phyloP scores from a whole-genome alignment of 1,140 invertebrate genomes.

The Scylla paramamosain region DNA sequence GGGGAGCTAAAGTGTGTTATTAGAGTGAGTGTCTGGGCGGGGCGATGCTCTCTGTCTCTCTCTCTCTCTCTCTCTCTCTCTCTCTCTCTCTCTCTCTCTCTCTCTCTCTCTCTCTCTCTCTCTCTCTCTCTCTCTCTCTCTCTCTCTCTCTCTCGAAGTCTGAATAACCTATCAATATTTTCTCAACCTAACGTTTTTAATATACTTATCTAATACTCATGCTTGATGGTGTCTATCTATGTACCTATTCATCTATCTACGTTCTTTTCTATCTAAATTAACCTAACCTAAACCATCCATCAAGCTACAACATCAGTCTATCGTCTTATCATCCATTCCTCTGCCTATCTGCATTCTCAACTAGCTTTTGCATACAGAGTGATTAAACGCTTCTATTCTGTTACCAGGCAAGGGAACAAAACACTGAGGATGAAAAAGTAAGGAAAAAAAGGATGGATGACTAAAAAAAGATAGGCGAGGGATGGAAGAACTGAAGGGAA shows the following conservation, averaged over 20 bases:
- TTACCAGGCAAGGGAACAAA: neutral
- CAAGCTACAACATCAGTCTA: neutral
- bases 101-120: conserved; percentile 18
- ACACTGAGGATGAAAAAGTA: neutral
- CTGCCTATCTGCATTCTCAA: neutral
- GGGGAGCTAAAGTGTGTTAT: neutral
- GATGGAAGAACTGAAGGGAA: neutral
- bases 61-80: conserved; percentile 32
- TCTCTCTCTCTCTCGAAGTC: neutral
- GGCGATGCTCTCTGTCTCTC: neutral
- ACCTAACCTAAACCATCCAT: neutral
- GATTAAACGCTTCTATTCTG: neutral
- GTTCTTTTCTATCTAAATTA: no score
- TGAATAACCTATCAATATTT: no score
- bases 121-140: neutral
- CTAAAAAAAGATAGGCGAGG: neutral
- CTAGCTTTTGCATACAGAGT: no score
- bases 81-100: neutral
- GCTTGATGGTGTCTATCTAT: no score
- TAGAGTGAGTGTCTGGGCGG: conserved; percentile 6
- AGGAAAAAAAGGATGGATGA: neutral
- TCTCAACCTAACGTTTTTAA: neutral
- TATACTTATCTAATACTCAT: neutral
- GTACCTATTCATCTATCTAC: no score
- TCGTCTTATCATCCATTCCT: neutral